Conservation (phyloP, 2,888 invertebrate genomes). For the Nomada fucata region DNA sequence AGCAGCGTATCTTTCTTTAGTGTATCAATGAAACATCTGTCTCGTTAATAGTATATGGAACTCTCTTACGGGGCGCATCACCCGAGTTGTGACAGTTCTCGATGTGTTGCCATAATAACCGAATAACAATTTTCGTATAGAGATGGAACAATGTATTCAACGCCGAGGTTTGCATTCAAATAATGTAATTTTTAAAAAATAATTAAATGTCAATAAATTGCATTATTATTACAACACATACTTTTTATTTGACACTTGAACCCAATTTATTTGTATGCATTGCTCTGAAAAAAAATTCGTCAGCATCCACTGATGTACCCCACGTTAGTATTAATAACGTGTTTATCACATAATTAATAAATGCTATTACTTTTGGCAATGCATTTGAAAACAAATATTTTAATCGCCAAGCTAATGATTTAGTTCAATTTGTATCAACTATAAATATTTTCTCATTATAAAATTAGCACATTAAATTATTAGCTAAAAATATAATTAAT, state of each 20-base stretch:
- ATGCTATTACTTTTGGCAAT: conserved; percentile 30
- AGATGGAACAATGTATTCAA: too few relatives aligned
- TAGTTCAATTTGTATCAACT: conserved; percentile 1
- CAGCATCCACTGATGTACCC: background rate
- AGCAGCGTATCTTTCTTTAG: conserved; percentile 41
- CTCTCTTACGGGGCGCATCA: background rate
- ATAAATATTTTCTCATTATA: conserved; percentile 28
- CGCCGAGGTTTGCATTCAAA: too few relatives aligned
- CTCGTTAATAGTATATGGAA: conserved; percentile 46
- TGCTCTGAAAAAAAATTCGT: too few relatives aligned
- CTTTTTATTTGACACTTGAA: too few relatives aligned
- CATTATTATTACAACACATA: too few relatives aligned
- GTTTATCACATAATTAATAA: conserved; percentile 45
- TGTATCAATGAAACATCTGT: conserved; percentile 44
- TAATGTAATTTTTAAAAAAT: too few relatives aligned
- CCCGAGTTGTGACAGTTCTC: too few relatives aligned
- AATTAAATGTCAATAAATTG: too few relatives aligned
- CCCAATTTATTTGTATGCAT: too few relatives aligned
- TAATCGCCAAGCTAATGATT: conserved; percentile 25
- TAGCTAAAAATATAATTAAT: conserved; percentile 47
- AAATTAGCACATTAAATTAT: conserved; percentile 28
- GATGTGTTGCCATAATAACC: too few relatives aligned
- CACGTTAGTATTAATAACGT: conserved; percentile 36
- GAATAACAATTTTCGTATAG: too few relatives aligned
- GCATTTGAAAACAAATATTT: conserved; percentile 26